Percentiles rank a stretch among this genome's conserved stretches.
Conservation (phyloP, 2,888 invertebrate genomes). For the Halictus quadricinctus region DNA sequence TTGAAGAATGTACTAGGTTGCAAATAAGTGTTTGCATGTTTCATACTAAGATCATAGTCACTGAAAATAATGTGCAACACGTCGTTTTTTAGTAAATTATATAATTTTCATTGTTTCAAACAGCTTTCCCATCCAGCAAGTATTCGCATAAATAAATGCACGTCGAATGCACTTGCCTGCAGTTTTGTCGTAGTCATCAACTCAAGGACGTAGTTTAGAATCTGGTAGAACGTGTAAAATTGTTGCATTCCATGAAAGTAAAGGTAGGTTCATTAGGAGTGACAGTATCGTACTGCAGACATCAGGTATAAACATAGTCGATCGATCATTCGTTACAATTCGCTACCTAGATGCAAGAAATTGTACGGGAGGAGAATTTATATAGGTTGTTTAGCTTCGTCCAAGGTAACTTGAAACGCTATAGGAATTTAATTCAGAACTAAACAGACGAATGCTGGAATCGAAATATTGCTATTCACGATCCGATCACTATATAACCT, state of each 20-base stretch:
- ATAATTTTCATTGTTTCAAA: background rate
- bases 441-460: background rate
- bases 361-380: background rate
- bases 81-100: background rate
- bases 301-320: background rate
- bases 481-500: background rate
- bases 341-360: background rate
- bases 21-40: too few species aligned
- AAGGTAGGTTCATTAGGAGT: background rate
- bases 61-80: background rate
- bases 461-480: background rate
- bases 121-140: background rate
- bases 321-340: background rate
- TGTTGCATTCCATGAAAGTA: background rate
- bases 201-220: background rate
- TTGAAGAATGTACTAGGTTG: too few species aligned
- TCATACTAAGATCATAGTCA: background rate
- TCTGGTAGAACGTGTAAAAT: background rate
- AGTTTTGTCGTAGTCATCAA: constrained; percentile 1
- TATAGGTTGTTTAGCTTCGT: background rate
- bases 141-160: background rate
- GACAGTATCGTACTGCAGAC: background rate
- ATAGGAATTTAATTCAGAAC: background rate
- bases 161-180: background rate
- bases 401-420: background rate